Base-by-base conservation (phyloP, 2,888 invertebrate genomes). In the Mechanitis messenoides region DNA sequence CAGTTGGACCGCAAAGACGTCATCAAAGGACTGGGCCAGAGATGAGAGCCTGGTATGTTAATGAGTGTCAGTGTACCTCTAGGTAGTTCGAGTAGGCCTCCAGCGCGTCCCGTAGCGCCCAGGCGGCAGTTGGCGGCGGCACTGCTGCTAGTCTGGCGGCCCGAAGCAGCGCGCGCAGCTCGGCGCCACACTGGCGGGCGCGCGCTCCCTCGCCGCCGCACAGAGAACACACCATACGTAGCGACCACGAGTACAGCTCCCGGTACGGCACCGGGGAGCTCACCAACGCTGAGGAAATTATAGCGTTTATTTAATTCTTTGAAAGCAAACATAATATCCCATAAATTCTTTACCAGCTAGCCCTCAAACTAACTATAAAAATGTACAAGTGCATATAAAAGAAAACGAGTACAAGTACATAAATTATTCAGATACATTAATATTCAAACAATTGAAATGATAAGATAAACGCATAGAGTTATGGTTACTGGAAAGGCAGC, bases 21-120 rank as follows among this genome's bases (percentile, higher is more conserved):
- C 20, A 20, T 20, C 20, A 20, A 20, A 20, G 20, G 20, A 20
- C 20, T 20, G 20, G 20, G 35, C 35, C 2, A 2, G 35, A 1
- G 3, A 6, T 9, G 9, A 9, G 11, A 42, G 9, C 9, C 6
- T 42, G 9, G 9, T 9, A 42, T 11, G 42, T 7, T 9, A 9
- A 11, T 9, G 9, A 9, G 6, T 9, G 42, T 0, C 9, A 2
- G 9, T 1, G 6, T 50, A 94, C 94, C 91, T 94, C 94, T 64
- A 93, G 81, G 72, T 90, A 91, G 73, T 92, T 92, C 28, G 92
- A 91, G 45, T 92, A 83, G 45, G 83, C 81, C 72, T 92, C 93
- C 68, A 93, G 85, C 3, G 87, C 79, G 42, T 88, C 89, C 12
- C 92, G 78, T 60, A 90, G 77, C 33, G 73, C 71, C 91, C 91